These are phyloP conservation scores for Drosophila busckii DNA, from an alignment of 1,140 invertebrate genomes.

Conservation along the genomic window DNA sequence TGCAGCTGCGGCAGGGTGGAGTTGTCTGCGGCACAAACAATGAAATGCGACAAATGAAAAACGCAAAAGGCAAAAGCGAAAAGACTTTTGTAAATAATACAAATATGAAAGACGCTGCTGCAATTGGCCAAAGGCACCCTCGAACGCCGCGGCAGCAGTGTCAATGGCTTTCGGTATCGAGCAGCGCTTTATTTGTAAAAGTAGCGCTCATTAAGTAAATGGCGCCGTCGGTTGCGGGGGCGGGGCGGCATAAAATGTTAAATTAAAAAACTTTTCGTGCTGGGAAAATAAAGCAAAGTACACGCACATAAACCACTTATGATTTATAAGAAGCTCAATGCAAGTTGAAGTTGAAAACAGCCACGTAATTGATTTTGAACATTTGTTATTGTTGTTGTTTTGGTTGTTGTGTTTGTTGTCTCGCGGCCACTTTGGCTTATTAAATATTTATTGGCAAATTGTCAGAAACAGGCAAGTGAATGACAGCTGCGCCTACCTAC, in stretches of 20 bases:
- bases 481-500: constrained; percentile 17
- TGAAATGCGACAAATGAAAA: constrained; percentile 54
- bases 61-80: neutral
- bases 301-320: constrained; percentile 52
- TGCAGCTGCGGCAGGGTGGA: neutral
- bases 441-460: constrained; percentile 67
- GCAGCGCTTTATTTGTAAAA: constrained; percentile 21
- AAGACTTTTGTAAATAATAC: constrained; percentile 52
- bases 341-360: constrained; percentile 1
- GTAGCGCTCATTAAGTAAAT: constrained; percentile 38
- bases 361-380: constrained; percentile 61
- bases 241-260: constrained; percentile 45
- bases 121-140: neutral
- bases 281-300: neutral
- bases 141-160: neutral
- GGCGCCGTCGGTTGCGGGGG: neutral
- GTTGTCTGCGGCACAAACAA: constrained; percentile 39
- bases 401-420: constrained; percentile 29
- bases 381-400: constrained; percentile 36
- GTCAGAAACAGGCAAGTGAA: constrained; percentile 52
- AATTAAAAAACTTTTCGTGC: constrained; percentile 56
- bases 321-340: constrained; percentile 23
- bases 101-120: constrained; percentile 37
- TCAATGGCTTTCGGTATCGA: constrained; percentile 17
- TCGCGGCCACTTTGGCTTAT: constrained; percentile 65